phyloP scores from a whole-genome alignment of 2,888 invertebrate species.

The Apodemia duryi region DNA sequence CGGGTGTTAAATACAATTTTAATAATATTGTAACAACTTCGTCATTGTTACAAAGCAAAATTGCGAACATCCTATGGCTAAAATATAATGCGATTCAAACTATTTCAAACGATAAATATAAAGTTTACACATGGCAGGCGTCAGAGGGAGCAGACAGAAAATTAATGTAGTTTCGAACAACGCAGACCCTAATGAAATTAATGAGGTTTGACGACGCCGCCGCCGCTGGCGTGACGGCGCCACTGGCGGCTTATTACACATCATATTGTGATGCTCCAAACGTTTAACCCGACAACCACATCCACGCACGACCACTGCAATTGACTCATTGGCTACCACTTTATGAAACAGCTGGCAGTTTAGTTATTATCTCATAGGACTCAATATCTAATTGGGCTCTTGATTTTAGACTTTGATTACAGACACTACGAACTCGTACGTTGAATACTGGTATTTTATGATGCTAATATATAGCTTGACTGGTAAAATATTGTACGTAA shows the following conservation, averaged over 20 bases:
- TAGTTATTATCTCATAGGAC: neutral
- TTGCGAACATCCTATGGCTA: neutral
- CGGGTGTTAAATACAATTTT: neutral
- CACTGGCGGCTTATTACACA: slow-evolving; percentile 10
- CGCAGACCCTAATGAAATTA: slow-evolving; percentile 37
- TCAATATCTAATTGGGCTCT: neutral
- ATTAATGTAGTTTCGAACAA: slow-evolving; percentile 39
- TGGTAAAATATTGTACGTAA: no score
- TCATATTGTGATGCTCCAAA: neutral
- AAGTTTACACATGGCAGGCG: slow-evolving; percentile 12
- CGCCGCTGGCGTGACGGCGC: slow-evolving; percentile 14
- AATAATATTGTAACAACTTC: neutral
- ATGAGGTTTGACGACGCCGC: slow-evolving; percentile 33
- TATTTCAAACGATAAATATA: slow-evolving; percentile 9
- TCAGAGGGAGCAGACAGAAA: slow-evolving; percentile 29
- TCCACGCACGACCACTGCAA: neutral
- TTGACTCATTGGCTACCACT: neutral
- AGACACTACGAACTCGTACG: no score
- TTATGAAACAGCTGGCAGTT: neutral
- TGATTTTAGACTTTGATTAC: no score
- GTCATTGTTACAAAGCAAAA: neutral
- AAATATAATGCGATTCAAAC: neutral
- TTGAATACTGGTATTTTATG: no score
- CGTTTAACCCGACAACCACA: neutral
- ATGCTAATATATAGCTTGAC: no score